Percentiles rank a stretch among this genome's conserved stretches.
These are phyloP conservation scores for Erpornis zantholeuca DNA, from an alignment of 2,113 vertebrate species.

Conservation along the genomic window DNA sequence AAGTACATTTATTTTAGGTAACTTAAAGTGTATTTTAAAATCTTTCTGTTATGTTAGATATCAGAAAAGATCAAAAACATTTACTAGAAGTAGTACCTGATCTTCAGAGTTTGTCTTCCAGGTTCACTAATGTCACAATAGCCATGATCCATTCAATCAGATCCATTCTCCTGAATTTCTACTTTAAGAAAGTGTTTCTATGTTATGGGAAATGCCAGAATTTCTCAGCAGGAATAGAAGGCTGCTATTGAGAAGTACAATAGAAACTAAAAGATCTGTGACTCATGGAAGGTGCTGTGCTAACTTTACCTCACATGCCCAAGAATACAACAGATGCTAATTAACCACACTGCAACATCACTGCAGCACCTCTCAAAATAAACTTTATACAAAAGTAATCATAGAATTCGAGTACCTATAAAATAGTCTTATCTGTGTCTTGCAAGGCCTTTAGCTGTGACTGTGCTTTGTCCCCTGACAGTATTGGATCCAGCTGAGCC, in stretches of 20 bases:
- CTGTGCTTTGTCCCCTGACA: not conserved
- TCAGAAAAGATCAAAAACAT: not conserved
- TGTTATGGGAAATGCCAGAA: not conserved
- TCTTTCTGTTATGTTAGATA: not conserved
- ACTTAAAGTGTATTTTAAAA: not conserved
- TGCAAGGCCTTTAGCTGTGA: not conserved
- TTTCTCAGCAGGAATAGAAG: not conserved
- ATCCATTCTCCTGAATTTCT: not conserved
- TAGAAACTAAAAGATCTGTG: not conserved
- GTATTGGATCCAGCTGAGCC: not conserved
- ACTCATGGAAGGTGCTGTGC: not conserved
- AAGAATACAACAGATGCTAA: not conserved
- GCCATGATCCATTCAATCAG: not conserved
- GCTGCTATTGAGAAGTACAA: not conserved
- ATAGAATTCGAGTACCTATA: not conserved
- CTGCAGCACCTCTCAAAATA: not conserved
- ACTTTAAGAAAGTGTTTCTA: not conserved
- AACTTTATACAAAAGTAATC: not conserved
- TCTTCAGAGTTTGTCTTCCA: not conserved
- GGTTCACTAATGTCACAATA: not conserved
- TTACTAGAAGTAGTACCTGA: not conserved
- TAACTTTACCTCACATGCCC: not conserved
- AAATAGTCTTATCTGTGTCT: not conserved
- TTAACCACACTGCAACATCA: not conserved
- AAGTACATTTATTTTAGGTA: not conserved